Evolutionary conservation across 2,113 vertebrate species (phyloP), one percentile per base, ranked within the genome.

Genomic region (Tetrao urogallus): DNA sequence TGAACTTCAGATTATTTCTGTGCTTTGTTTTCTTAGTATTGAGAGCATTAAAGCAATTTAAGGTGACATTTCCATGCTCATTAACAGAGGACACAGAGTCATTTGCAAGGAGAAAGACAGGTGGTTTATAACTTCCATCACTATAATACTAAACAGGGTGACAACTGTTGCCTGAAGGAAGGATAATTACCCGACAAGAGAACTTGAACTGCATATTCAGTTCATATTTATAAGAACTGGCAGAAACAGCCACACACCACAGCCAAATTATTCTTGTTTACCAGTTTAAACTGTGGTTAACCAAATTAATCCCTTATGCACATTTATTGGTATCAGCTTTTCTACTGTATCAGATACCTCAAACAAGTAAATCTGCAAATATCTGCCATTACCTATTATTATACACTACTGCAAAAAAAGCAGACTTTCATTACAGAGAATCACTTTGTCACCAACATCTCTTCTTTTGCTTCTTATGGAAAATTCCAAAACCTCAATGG

Each of bases 71-170:
- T 90, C 65, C 48, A 42, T 56, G 60, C 71, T 94, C 75, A 78
- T 92, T 92, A 96, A 88, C 48, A 91, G 71, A 89, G 81, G 89
- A 92, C 77, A 90, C 8, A 40, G 76, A 93, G 86, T 85, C 54
- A 82, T 91, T 93, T 95, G 45, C 74, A 90, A 93, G 86, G 78
- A 92, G 75, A 93, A 34, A 93, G 92, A 81, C 63, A 76, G 63
- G 89, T 94, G 82, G 84, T 76, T 91, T 84, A 87, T 89, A 87
- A 92, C 38, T 94, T 96, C 69, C 42, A 92, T 94, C 91, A 91
- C 57, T 89, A 34, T 80, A 82, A 85, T 80, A 80, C 58, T 47
- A 54, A 87, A 76, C 65, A 76, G 72, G 67, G 63, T 89, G 91
- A 96, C 71, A 93, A 48, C 58, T 87, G 78, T 15, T 82, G 94